Conservation (phyloP, 2,797 vertebrate genomes). For the Acestrorhynchus altus region DNA sequence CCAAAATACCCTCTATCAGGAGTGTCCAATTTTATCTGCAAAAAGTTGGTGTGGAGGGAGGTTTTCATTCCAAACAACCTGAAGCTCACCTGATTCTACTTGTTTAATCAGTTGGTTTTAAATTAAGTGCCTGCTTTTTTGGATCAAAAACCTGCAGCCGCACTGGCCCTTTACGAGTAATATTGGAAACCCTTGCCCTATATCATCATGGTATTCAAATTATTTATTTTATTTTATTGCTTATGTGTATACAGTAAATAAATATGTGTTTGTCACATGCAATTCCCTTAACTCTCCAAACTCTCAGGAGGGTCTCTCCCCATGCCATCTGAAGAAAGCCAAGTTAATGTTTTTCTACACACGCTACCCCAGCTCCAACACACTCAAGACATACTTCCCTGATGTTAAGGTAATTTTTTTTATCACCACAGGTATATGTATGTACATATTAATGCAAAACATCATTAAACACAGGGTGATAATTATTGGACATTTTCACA, state of each 20-base stretch:
- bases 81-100: too few species aligned
- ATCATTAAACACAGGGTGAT: not conserved
- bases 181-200: too few species aligned
- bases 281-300: slow-evolving; percentile 71
- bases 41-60: too few species aligned
- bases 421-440: not conserved
- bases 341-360: slow-evolving; percentile 86
- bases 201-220: not conserved
- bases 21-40: too few species aligned
- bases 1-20: too few species aligned
- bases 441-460: not conserved
- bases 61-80: too few species aligned
- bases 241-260: not conserved
- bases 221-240: not conserved
- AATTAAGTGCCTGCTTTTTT: too few species aligned
- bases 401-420: slow-evolving; percentile 79
- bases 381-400: slow-evolving; percentile 83
- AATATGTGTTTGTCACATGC: not conserved
- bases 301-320: slow-evolving; percentile 83
- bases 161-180: too few species aligned
- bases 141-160: too few species aligned
- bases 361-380: slow-evolving; percentile 83
- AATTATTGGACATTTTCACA: not conserved
- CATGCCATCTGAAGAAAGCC: slow-evolving; percentile 85
- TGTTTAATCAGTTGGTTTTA: too few species aligned